phyloP scores from a whole-genome alignment of 2,113 vertebrate genomes.

The Crotalus horridus region DNA sequence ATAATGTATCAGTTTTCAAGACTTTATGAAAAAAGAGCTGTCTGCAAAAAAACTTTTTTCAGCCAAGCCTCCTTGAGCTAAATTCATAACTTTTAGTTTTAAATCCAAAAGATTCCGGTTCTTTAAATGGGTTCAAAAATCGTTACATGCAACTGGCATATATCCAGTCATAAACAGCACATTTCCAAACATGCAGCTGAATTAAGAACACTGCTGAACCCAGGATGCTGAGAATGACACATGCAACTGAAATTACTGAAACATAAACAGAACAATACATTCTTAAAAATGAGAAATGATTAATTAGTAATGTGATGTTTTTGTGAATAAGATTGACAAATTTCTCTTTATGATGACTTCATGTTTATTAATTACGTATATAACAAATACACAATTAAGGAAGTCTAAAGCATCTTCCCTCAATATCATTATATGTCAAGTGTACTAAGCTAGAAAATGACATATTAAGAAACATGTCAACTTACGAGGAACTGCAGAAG shows the following conservation, averaged over 20 bases:
- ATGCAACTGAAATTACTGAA: background rate
- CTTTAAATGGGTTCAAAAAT: background rate
- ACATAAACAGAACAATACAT: background rate
- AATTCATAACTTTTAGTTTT: background rate
- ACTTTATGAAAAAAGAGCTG: background rate
- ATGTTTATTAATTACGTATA: background rate
- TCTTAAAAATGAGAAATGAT: background rate
- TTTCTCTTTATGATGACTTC: background rate
- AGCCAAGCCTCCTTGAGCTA: constrained; percentile 5
- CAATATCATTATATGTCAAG: background rate
- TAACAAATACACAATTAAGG: background rate
- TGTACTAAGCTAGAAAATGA: background rate
- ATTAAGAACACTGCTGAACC: background rate
- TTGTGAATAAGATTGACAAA: background rate
- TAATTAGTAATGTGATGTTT: background rate
- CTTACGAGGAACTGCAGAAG: constrained; percentile 90
- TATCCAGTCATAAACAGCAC: background rate
- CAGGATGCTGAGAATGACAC: background rate
- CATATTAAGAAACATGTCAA: background rate
- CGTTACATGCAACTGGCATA: constrained; percentile 1
- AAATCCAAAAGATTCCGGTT: background rate
- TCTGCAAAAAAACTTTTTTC: background rate
- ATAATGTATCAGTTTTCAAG: background rate
- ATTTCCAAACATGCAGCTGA: background rate
- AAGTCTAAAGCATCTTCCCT: background rate